phyloP scores from a whole-genome alignment of 2,888 invertebrate genomes.

The Ophonus ardosiacus region DNA sequence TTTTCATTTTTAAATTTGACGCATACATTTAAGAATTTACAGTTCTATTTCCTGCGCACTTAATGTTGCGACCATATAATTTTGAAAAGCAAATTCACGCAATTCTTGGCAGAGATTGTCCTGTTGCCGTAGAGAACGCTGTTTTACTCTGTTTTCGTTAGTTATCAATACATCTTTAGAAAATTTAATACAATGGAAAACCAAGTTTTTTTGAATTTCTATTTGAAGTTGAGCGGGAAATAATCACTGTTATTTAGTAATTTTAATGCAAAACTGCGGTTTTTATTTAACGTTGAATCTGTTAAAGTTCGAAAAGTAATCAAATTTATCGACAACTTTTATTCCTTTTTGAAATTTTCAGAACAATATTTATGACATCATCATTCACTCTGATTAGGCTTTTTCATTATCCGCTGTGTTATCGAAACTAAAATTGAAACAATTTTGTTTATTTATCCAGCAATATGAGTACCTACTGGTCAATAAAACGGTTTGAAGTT shows the following conservation, averaged over 20 bases:
- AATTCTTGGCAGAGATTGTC: too few relatives aligned
- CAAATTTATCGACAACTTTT: not conserved
- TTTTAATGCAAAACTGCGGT: not conserved
- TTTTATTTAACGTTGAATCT: not conserved
- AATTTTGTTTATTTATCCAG: not conserved
- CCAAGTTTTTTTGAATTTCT: too few relatives aligned
- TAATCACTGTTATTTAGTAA: not conserved
- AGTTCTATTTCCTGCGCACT: too few relatives aligned
- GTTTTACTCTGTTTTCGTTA: too few relatives aligned
- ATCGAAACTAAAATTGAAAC: not conserved
- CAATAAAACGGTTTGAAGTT: not conserved
- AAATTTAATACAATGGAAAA: too few relatives aligned
- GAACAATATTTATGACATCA: not conserved
- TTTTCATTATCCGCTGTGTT: not conserved
- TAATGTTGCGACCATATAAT: too few relatives aligned
- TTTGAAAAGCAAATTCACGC: too few relatives aligned
- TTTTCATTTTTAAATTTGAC: too few relatives aligned
- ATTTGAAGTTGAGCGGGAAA: too few relatives aligned
- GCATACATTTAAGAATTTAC: too few relatives aligned
- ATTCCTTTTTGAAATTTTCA: not conserved
- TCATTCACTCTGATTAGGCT: not conserved
- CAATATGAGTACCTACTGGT: not conserved
- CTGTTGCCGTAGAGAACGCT: too few relatives aligned
- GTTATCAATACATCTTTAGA: too few relatives aligned
- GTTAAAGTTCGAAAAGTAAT: not conserved